Evolutionary conservation across 1,140 invertebrate genomes (phyloP).

Genomic region (Nomia melanderi): DNA sequence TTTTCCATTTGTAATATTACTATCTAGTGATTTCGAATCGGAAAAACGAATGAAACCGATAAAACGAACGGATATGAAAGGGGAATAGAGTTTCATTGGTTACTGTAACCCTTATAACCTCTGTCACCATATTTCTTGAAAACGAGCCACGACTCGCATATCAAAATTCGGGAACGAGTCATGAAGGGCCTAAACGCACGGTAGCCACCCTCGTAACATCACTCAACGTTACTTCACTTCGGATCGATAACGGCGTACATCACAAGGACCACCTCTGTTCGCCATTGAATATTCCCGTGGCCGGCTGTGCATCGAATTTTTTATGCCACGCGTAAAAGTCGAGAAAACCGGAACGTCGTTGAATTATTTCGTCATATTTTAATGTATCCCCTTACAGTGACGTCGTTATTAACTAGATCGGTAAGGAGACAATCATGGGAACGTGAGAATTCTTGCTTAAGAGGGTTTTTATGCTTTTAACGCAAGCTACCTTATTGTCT

Average conservation of each 20-base stretch:
- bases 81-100: slow-evolving; percentile 23
- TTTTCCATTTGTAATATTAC: not conserved
- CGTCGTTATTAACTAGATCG: too few species aligned
- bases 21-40: slow-evolving; percentile 8
- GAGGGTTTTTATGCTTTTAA: too few species aligned
- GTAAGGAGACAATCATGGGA: too few species aligned
- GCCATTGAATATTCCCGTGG: not conserved
- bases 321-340: not conserved
- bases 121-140: slow-evolving; percentile 57
- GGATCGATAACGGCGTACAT: slow-evolving; percentile 33
- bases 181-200: slow-evolving; percentile 45
- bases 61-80: slow-evolving; percentile 7
- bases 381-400: too few species aligned
- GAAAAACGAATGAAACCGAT: slow-evolving; percentile 8
- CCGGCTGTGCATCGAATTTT: not conserved
- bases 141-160: slow-evolving; percentile 45
- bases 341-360: not conserved
- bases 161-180: slow-evolving; percentile 43
- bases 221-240: slow-evolving; percentile 41
- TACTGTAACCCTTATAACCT: slow-evolving; percentile 39
- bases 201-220: slow-evolving; percentile 40
- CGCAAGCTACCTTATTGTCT: too few species aligned
- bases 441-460: too few species aligned
- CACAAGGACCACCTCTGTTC: slow-evolving; percentile 51
- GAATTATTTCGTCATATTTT: too few species aligned